phyloP scores from a whole-genome alignment of 2,113 vertebrate species.

The Phaetusa simplex region DNA sequence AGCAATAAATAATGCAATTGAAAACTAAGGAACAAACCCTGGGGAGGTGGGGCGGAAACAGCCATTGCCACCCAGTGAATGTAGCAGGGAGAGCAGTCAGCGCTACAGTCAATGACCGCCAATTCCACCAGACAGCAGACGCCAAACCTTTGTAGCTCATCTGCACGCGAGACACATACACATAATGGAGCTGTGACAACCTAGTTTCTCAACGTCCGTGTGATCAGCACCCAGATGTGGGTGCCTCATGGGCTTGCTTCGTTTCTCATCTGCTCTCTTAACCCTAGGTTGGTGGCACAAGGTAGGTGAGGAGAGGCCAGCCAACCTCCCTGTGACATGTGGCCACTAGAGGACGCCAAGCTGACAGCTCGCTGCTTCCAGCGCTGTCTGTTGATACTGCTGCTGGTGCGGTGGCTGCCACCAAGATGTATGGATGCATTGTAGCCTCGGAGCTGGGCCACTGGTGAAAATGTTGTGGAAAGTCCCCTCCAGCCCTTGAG shows the following conservation, averaged over 20 bases:
- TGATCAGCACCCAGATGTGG: not conserved
- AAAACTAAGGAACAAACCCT: not conserved
- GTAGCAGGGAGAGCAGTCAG: not conserved
- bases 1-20: not conserved
- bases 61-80: not conserved
- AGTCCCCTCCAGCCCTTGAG: not conserved
- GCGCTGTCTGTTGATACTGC: not conserved
- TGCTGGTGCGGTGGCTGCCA: not conserved
- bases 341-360: not conserved
- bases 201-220: not conserved
- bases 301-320: not conserved
- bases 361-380: not conserved
- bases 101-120: not conserved
- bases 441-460: not conserved
- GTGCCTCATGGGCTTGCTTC: not conserved
- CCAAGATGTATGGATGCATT: not conserved
- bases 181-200: rapidly evolving
- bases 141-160: not conserved
- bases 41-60: not conserved
- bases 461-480: not conserved
- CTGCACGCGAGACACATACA: not conserved
- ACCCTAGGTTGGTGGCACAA: not conserved
- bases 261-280: not conserved
- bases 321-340: not conserved
- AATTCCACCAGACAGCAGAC: not conserved